phyloP scores from a whole-genome alignment of 2,113 vertebrate species.

The Ciconia boyciana region DNA sequence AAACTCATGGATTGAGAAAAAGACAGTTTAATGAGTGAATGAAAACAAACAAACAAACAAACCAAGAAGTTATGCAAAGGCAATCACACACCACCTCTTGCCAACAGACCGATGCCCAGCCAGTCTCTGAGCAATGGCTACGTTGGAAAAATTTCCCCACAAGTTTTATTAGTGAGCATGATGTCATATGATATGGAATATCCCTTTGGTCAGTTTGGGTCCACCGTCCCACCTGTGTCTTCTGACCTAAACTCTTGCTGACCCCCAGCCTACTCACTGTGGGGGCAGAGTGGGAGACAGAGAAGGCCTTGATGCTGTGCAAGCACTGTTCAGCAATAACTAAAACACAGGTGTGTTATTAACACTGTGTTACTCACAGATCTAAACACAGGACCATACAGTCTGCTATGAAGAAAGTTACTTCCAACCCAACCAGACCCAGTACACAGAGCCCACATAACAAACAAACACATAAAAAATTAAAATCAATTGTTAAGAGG shows the following conservation, averaged over 20 bases:
- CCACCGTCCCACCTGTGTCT: background rate
- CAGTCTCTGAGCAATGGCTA: background rate
- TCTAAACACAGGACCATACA: background rate
- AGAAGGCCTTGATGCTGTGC: background rate
- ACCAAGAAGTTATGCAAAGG: background rate
- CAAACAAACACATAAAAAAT: background rate
- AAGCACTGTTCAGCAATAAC: background rate
- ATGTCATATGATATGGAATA: background rate
- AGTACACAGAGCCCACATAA: background rate
- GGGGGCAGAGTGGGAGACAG: background rate
- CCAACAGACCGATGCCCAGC: background rate
- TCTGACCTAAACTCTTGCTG: background rate
- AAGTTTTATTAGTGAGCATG: background rate
- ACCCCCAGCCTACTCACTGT: accelerated
- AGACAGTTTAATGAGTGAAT: background rate
- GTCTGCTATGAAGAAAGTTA: background rate
- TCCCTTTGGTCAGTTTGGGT: background rate
- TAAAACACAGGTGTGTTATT: background rate
- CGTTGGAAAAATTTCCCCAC: background rate
- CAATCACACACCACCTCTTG: background rate
- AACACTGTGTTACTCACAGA: background rate
- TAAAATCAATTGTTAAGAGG: background rate
- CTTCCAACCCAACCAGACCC: background rate
- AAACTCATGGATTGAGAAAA: background rate
- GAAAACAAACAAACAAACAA: background rate